Conservation (phyloP, 1,140 invertebrate species). For the Eumeta japonica region DNA sequence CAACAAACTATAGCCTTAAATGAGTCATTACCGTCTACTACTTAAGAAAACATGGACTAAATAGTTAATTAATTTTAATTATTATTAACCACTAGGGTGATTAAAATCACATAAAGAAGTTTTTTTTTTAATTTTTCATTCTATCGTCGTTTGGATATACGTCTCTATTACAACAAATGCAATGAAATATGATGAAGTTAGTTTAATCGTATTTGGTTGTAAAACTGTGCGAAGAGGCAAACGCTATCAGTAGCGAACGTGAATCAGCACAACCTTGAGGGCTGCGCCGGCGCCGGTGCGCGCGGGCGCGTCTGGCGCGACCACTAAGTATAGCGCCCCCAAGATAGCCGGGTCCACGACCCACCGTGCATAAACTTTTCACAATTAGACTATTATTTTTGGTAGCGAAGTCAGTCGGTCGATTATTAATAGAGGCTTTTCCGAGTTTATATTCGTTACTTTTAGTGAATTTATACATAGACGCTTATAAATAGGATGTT, state of each 20-base stretch:
- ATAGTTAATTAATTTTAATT: too few species aligned
- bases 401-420: constrained; percentile 58
- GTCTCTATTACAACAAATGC: background rate
- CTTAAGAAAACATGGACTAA: too few species aligned
- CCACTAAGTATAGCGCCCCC: constrained; percentile 60
- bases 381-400: constrained; percentile 62
- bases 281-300: constrained; percentile 20
- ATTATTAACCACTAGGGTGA: too few species aligned
- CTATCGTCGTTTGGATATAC: too few species aligned
- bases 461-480: constrained; percentile 60
- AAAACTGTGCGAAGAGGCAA: too few species aligned
- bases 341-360: constrained; percentile 58
- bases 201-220: too few species aligned
- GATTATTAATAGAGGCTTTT: constrained; percentile 59
- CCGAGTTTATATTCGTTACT: constrained; percentile 58
- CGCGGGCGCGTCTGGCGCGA: constrained; percentile 33
- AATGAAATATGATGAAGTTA: too few species aligned
- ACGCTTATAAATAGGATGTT: constrained; percentile 58
- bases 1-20: too few species aligned
- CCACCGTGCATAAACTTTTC: constrained; percentile 58
- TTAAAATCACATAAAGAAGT: too few species aligned
- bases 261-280: constrained; percentile 11
- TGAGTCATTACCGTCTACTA: too few species aligned
- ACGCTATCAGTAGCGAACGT: constrained; percentile 5
- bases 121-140: too few species aligned